A percentile compares a stretch with the other conserved stretches of the same genome.
Conservation (phyloP, 2,113 vertebrate genomes). For the Pao palembangensis region DNA sequence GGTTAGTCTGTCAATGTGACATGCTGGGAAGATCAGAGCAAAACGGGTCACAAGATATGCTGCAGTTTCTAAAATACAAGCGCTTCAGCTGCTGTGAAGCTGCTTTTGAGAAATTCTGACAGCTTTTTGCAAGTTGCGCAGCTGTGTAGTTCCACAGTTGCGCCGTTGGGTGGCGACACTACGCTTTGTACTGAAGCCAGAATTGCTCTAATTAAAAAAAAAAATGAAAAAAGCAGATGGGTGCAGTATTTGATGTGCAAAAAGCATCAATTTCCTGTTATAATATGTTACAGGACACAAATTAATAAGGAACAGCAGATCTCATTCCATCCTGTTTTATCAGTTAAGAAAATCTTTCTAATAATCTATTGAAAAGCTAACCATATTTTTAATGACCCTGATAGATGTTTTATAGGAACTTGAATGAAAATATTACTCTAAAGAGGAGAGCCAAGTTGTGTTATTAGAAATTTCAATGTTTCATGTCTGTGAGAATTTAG, state of each 20-base stretch:
- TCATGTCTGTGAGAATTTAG: too few relatives aligned
- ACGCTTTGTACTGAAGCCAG: conserved; percentile 3
- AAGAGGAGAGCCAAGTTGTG: too few relatives aligned
- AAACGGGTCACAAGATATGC: conserved; percentile 6
- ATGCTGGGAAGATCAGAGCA: background rate
- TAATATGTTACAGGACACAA: background rate
- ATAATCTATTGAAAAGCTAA: background rate
- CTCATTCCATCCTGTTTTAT: background rate
- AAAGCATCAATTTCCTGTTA: background rate
- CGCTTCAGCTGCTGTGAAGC: conserved; percentile 7
- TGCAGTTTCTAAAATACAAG: conserved; percentile 9
- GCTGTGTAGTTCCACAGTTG: conserved; percentile 22
- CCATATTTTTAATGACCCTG: background rate
- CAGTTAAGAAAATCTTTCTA: background rate
- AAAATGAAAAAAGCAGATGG: background rate
- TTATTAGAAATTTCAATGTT: too few relatives aligned
- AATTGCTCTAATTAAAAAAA: background rate
- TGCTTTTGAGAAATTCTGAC: background rate
- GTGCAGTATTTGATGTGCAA: background rate
- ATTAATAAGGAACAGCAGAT: background rate
- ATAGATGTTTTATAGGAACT: too few relatives aligned
- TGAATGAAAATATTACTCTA: too few relatives aligned
- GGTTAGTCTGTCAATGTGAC: background rate
- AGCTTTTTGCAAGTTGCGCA: background rate
- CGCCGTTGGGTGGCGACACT: conserved; percentile 55